Conservation (phyloP, 2,797 vertebrate species). For the Intellagama lesueurii region DNA sequence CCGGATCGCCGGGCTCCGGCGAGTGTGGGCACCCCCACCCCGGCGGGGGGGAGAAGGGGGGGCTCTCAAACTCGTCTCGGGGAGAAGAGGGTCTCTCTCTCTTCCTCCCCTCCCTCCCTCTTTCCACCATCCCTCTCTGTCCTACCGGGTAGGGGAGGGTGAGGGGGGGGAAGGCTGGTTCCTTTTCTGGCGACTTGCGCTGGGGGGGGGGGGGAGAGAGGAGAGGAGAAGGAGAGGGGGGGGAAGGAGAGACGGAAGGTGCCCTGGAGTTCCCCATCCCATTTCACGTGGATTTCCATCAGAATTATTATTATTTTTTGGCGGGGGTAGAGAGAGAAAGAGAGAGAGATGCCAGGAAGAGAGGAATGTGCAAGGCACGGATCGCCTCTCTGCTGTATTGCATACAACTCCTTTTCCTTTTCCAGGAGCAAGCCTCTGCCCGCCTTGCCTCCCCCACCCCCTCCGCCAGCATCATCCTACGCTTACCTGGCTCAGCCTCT, state of each 20-base stretch:
- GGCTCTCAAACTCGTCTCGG: too few species aligned
- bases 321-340: not conserved
- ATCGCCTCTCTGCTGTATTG: not conserved
- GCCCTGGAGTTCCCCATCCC: not conserved
- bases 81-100: not conserved
- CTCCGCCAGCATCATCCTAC: not conserved
- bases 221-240: not conserved
- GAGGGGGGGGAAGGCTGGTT: not conserved
- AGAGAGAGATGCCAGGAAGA: not conserved
- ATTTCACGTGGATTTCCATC: not conserved
- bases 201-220: not conserved
- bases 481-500: not conserved
- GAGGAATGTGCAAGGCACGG: not conserved
- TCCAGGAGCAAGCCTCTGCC: too few species aligned
- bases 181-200: not conserved
- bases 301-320: too few species aligned
- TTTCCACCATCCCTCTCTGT: too few species aligned
- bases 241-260: too few species aligned
- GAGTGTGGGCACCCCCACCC: not conserved
- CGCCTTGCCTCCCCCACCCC: not conserved
- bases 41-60: too few species aligned
- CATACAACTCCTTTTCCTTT: not conserved
- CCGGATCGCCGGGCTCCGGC: slow-evolving; percentile 6
- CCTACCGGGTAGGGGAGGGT: too few species aligned
- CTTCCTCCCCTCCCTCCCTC: not conserved